Base-by-base conservation (phyloP, 2,888 invertebrate genomes). In the Catocala sponsa region DNA sequence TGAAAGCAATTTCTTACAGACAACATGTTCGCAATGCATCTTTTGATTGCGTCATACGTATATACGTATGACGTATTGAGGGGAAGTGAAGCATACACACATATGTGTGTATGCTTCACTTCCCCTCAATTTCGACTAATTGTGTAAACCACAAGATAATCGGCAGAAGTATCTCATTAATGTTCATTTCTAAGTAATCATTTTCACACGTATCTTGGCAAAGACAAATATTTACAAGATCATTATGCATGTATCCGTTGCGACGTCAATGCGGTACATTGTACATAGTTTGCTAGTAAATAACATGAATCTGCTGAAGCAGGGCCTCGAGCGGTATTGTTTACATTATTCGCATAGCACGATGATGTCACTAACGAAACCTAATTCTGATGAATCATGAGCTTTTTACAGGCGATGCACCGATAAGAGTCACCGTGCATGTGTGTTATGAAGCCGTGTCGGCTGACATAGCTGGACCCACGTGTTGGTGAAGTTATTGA, bases 371-470 rank as follows among this genome's bases (percentile, higher is more conserved):
- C 88, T 79, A 72, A 83, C 82, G 81, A 89, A 89, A 88, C 86
- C 88, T 85, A 90, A 91, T 88, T 90, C 84, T 86, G 91, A 89
- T 92, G 93, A 93, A 88, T 94, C 93, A 93, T 84, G 84, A 89
- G 88, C 91, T 91, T 92, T 74, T 92, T 91, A 88, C 89, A 86
- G 84, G 84, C 88, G 88, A 90, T 93, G 92, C 91, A 91, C 84
- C 91, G 92, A 92, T 92, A 92, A 91, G 87, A 83, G 77, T 79
- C 84, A 82, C 84, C 81, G 83, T 85, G 85, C 86, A 84, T 85
- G 86, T 82, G 84, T 85, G 86, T 87, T 90, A 89, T 81, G 85
- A 82, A 80, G 75, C 67, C 73, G 73, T 63, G 75, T 74, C 77
- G 80, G 64, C 58, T 72, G 76, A 74, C 82, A 82, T 80, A 82